Evolutionary conservation across 2,113 vertebrate genomes (phyloP).

Genomic region (Jacana jacana): DNA sequence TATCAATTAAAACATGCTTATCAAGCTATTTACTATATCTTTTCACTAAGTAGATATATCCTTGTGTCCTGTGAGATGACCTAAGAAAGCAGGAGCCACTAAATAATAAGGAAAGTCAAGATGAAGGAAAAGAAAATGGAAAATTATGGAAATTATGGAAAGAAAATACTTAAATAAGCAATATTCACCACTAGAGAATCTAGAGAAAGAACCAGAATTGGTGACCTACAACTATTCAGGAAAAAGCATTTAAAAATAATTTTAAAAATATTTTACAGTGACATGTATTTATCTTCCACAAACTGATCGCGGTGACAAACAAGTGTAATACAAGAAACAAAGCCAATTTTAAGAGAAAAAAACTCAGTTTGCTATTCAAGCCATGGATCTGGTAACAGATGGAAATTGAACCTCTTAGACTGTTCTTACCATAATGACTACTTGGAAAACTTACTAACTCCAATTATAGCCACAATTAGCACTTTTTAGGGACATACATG

Average conservation of each 20-base stretch:
- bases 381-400: constrained; percentile 43
- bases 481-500: constrained; percentile 24
- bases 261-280: neutral
- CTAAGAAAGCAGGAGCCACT: neutral
- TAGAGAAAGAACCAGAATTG: neutral
- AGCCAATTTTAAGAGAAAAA: constrained; percentile 11
- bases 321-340: constrained; percentile 25
- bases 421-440: constrained; percentile 43
- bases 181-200: neutral
- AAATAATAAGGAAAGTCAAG: neutral
- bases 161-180: neutral
- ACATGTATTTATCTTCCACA: neutral
- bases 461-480: constrained; percentile 54
- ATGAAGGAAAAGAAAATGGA: too few relatives aligned
- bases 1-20: neutral
- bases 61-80: neutral
- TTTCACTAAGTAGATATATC: neutral
- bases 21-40: neutral
- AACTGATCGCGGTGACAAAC: neutral
- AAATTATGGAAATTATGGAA: too few relatives aligned
- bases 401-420: constrained; percentile 51
- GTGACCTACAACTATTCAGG: neutral
- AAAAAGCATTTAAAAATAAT: neutral
- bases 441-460: constrained; percentile 46
- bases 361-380: neutral